phyloP scores from a whole-genome alignment of 2,113 vertebrate genomes.

The Ctenomys sociabilis region DNA sequence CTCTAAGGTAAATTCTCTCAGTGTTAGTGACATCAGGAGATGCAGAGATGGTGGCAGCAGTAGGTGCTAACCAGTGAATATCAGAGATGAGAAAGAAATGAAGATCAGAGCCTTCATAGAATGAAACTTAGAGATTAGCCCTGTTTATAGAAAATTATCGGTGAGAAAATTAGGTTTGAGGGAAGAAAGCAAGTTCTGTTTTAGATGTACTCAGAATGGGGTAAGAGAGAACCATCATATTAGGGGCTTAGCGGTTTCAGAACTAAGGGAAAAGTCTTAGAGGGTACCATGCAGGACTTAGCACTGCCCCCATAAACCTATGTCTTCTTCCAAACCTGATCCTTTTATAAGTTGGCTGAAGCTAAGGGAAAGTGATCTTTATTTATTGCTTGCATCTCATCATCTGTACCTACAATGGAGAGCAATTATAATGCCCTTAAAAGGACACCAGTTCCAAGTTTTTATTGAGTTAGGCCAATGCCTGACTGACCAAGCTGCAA shows the following conservation, averaged over 20 bases:
- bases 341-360: not conserved
- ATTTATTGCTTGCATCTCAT: not conserved
- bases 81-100: not conserved
- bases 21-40: not conserved
- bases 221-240: not conserved
- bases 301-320: not conserved
- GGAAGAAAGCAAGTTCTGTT: not conserved
- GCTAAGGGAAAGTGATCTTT: not conserved
- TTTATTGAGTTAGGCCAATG: slow-evolving; percentile 60
- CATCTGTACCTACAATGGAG: slow-evolving; percentile 24
- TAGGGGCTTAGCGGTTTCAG: not conserved
- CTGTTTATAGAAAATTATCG: not conserved
- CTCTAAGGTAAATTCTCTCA: not conserved
- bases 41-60: not conserved
- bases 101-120: not conserved
- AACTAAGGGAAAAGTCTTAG: not conserved
- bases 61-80: not conserved
- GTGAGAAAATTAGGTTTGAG: not conserved
- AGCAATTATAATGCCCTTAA: slow-evolving; percentile 46
- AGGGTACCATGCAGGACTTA: not conserved
- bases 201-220: not conserved
- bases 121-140: not conserved
- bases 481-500: slow-evolving; percentile 12
- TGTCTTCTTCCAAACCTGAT: not conserved
- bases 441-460: slow-evolving; percentile 52